Conservation (phyloP, 2,888 invertebrate species). For the Embidobia sp. region DNA sequence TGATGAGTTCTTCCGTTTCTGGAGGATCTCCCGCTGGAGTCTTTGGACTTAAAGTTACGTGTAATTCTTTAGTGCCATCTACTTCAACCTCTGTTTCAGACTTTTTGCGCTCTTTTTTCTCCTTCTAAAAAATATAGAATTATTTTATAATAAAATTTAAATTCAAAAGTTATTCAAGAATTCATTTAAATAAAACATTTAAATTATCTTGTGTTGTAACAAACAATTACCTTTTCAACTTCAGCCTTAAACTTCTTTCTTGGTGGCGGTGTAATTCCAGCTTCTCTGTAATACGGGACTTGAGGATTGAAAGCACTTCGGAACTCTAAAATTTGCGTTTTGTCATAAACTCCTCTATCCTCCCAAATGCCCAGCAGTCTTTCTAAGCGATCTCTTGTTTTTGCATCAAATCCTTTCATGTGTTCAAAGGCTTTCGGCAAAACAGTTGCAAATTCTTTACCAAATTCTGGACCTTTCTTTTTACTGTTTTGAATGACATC, state of each 20-base stretch:
- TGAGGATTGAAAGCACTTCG: constrained; percentile 84
- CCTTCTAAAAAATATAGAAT: constrained; percentile 65
- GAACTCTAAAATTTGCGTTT: constrained; percentile 90
- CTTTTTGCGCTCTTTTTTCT: constrained; percentile 82
- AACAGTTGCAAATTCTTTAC: constrained; percentile 91
- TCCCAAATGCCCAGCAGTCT: constrained; percentile 95
- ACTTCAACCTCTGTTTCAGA: constrained; percentile 84
- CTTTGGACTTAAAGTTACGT: constrained; percentile 89
- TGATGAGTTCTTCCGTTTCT: constrained; percentile 95
- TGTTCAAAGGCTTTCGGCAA: constrained; percentile 92
- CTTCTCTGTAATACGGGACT: constrained; percentile 72
- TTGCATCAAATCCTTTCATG: constrained; percentile 90
- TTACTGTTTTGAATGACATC: constrained; percentile 99
- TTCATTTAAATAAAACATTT: no score
- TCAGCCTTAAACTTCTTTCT: constrained; percentile 82
- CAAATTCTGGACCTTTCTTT: constrained; percentile 98
- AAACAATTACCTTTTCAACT: constrained; percentile 73
- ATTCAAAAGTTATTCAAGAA: no score
- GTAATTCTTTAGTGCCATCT: constrained; percentile 89
- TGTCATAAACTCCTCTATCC: constrained; percentile 94
- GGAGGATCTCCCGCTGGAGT: constrained; percentile 93
- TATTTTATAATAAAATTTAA: no score
- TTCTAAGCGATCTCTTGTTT: constrained; percentile 90
- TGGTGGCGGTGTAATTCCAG: constrained; percentile 81
- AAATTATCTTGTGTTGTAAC: no score